phyloP scores from a whole-genome alignment of 2,113 vertebrate genomes.

The Geothlypis trichas region DNA sequence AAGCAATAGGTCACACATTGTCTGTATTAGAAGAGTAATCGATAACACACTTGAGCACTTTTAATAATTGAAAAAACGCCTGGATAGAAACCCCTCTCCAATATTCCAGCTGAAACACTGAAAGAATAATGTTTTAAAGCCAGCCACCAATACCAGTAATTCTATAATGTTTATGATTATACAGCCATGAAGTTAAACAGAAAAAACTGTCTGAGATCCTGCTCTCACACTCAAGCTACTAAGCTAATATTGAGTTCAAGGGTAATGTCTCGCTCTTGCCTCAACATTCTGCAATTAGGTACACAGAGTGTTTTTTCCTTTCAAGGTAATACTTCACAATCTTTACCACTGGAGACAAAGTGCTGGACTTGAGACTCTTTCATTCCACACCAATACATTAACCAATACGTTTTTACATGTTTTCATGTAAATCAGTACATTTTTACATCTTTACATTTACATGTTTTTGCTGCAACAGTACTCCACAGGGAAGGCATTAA shows the following conservation, averaged over 20 bases:
- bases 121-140: neutral
- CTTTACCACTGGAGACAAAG: neutral
- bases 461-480: neutral
- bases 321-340: neutral
- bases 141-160: neutral
- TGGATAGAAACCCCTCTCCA: neutral
- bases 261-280: rapidly evolving
- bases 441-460: neutral
- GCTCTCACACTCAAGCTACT: neutral
- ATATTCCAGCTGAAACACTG: neutral
- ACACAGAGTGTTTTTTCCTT: neutral
- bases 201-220: neutral
- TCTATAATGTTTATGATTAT: neutral
- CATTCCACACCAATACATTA: neutral
- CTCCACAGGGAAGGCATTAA: neutral
- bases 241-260: neutral
- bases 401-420: neutral
- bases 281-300: neutral
- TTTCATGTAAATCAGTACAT: neutral
- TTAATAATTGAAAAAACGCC: neutral
- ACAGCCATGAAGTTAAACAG: neutral
- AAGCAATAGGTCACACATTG: neutral
- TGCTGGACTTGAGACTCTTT: rapidly evolving
- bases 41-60: neutral
- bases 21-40: neutral